Conservation (phyloP, 1,140 invertebrate species). For the Caenorhabditis remanei region DNA sequence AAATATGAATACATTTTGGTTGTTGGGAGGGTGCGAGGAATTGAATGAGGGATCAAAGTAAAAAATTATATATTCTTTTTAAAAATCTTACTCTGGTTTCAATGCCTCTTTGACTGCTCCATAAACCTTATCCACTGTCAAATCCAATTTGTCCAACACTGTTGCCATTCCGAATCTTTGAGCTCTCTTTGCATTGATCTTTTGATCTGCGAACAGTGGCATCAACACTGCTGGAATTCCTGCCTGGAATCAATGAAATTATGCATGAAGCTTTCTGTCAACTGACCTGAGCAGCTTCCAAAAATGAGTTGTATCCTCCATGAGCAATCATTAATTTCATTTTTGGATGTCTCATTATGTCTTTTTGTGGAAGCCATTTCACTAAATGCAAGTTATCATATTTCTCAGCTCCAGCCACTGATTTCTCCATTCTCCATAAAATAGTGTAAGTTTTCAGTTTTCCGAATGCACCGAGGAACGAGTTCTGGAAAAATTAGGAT, state of each 20-base stretch:
- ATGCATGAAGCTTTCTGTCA: not conserved
- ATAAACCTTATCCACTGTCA: conserved; percentile 67
- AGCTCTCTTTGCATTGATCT: conserved; percentile 76
- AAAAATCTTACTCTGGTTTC: conserved; percentile 66
- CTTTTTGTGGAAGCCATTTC: conserved; percentile 77
- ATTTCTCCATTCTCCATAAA: conserved; percentile 75
- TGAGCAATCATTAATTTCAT: conserved; percentile 75
- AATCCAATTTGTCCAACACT: conserved; percentile 68
- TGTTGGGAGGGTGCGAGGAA: too few relatives aligned
- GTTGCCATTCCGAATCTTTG: conserved; percentile 71
- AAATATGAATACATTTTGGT: too few relatives aligned
- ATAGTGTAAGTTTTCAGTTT: conserved; percentile 72
- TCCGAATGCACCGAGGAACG: conserved; percentile 76
- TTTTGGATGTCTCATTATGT: conserved; percentile 77
- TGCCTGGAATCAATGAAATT: conserved; percentile 64
- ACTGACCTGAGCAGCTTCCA: conserved; percentile 70
- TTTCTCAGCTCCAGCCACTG: conserved; percentile 65
- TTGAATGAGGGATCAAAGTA: too few relatives aligned
- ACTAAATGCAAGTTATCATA: conserved; percentile 72
- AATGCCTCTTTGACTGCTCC: conserved; percentile 70
- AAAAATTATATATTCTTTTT: too few relatives aligned
- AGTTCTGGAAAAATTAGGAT: conserved; percentile 63
- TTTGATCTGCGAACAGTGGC: conserved; percentile 77
- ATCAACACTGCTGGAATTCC: conserved; percentile 77
- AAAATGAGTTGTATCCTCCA: conserved; percentile 76